These are phyloP conservation scores for Pyrocoelia pectoralis DNA, from an alignment of 2,888 invertebrate genomes.

Conservation along the genomic window DNA sequence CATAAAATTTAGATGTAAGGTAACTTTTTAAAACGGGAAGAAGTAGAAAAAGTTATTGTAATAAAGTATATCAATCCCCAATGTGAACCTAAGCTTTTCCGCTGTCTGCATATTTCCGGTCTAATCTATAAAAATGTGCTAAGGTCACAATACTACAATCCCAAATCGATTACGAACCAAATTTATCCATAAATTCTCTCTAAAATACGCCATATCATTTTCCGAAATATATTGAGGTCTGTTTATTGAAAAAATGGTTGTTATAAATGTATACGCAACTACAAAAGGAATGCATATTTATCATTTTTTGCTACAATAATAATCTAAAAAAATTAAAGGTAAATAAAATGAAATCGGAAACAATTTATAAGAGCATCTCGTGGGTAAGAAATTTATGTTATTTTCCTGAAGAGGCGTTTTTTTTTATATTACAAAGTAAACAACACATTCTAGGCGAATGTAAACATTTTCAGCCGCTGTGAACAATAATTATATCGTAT, in stretches of 20 bases:
- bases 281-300: background rate
- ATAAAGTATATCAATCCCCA: slow-evolving; percentile 24
- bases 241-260: too few species aligned
- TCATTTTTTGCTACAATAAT: background rate
- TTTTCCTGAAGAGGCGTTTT: slow-evolving; percentile 25
- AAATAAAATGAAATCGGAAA: slow-evolving; percentile 36
- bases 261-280: too few species aligned
- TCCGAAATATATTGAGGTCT: slow-evolving; percentile 7
- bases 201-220: slow-evolving; percentile 18
- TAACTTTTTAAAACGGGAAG: background rate
- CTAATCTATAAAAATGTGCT: slow-evolving; percentile 24
- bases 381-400: slow-evolving; percentile 34
- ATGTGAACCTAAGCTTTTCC: slow-evolving; percentile 25
- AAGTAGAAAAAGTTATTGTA: slow-evolving; percentile 12
- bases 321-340: slow-evolving; percentile 27
- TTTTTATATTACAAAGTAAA: slow-evolving; percentile 24
- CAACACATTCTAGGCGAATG: slow-evolving; percentile 14
- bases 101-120: slow-evolving; percentile 25
- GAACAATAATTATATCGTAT: slow-evolving; percentile 12
- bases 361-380: slow-evolving; percentile 33
- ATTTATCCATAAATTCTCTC: slow-evolving; percentile 21
- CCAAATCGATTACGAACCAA: slow-evolving; percentile 25
- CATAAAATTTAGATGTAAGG: slow-evolving; percentile 5
- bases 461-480: slow-evolving; percentile 29
- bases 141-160: slow-evolving; percentile 25